These are phyloP conservation scores for Aradophagus sp. DNA, from an alignment of 1,140 invertebrate species.

Conservation along the genomic window DNA sequence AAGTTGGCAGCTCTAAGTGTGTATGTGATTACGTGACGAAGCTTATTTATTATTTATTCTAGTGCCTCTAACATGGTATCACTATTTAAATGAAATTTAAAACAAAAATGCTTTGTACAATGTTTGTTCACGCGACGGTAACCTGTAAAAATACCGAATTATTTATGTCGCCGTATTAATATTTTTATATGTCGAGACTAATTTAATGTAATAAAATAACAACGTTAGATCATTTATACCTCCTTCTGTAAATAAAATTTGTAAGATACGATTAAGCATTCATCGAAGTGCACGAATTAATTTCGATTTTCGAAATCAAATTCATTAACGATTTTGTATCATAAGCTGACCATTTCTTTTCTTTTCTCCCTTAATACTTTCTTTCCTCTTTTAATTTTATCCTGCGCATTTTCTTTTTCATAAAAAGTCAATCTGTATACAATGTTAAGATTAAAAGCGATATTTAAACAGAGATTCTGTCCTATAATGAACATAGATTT, in stretches of 20 bases:
- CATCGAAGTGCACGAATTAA: constrained; percentile 51
- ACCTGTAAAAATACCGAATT: constrained; percentile 73
- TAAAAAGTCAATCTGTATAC: constrained; percentile 72
- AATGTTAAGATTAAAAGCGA: constrained; percentile 62
- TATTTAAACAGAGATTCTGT: constrained; percentile 68
- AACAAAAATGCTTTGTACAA: constrained; percentile 67
- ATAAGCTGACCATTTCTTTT: constrained; percentile 55
- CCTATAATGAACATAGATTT: constrained; percentile 61
- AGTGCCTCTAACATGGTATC: constrained; percentile 62
- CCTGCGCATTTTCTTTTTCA: constrained; percentile 62
- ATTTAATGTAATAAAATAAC: constrained; percentile 71
- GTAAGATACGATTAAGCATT: constrained; percentile 62
- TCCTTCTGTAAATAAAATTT: constrained; percentile 70
- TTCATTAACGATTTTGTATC: constrained; percentile 64
- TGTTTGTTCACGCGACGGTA: constrained; percentile 62
- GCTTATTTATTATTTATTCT: constrained; percentile 75
- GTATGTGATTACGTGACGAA: constrained; percentile 66
- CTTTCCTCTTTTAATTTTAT: too few species aligned
- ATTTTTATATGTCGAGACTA: constrained; percentile 70
- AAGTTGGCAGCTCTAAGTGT: constrained; percentile 59
- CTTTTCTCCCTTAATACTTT: too few species aligned
- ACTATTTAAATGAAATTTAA: constrained; percentile 64
- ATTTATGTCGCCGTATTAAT: constrained; percentile 72
- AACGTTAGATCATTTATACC: constrained; percentile 66
- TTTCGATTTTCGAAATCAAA: constrained; percentile 59